Base-by-base conservation (phyloP, 2,888 invertebrate genomes). In the Erebia palarica region DNA sequence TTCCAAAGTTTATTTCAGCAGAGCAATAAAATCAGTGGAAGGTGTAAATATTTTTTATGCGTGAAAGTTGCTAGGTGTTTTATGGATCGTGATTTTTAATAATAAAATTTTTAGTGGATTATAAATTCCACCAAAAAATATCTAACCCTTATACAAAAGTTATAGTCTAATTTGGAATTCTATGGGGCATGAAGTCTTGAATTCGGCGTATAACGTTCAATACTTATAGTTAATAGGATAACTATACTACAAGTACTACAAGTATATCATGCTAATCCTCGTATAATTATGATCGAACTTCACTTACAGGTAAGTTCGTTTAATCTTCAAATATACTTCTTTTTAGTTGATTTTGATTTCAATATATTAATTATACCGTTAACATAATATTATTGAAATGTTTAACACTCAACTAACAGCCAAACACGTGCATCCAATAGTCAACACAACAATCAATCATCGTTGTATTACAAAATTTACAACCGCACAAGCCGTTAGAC, bases 381-480 rank as follows among this genome's bases (percentile, higher is more conserved):
- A 57, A 11, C 8, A 21, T 21, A 2, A 21, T 21, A 27, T 27
- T 27, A 47, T 16, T 61, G 13, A 44, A 21, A 63, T 63, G 3
- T 47, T 47, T 14, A 18, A 21, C 63, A 49, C 49, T 21, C 21
- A 49, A 49, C 14, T 14, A 49, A 63, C 14, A 49, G 55, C 13
- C 3, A 53, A 42, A 65, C 51, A 55, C 18, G 65, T 42, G 55
- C 65, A 65, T 42, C 65, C 42, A 55, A 65, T 42, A 16, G 55
- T 18, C 53, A 65, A n/a, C 9, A 16, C 13, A 27, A 49, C 51
- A 16, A 42, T 65, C 53, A 55, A 65, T 65, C 65, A 65, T 55
- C 5, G 4, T 42, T 42, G 55, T 16, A 55, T 21, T 36, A 53
- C 53, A 65, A 36, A 53, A 7, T 7, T 36, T 36, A 27, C 7